A percentile compares a stretch with the other conserved stretches of the same genome.
Evolutionary conservation across 2,113 vertebrate genomes (phyloP).

Genomic region (Podarcis muralis): DNA sequence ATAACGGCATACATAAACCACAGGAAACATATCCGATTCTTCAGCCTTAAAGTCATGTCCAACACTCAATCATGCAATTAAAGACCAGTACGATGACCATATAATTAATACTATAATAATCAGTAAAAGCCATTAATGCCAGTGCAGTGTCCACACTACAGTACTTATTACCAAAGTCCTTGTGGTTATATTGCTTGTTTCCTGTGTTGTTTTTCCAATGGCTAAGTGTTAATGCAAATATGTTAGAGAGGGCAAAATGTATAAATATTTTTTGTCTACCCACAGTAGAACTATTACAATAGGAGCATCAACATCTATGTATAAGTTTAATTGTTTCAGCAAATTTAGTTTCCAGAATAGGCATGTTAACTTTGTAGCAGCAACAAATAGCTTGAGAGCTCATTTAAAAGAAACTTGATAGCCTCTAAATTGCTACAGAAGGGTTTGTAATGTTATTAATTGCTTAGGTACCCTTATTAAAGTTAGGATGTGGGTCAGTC

Average conservation of each 20-base stretch:
- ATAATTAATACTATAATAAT: too few species aligned
- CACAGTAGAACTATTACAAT: background rate
- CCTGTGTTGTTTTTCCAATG: background rate
- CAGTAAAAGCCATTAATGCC: background rate
- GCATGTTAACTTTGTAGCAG: background rate
- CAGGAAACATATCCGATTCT: background rate
- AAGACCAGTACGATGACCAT: background rate
- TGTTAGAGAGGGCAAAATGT: background rate
- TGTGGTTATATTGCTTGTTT: fast-evolving
- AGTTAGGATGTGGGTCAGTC: background rate
- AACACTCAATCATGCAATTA: background rate
- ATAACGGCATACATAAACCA: background rate
- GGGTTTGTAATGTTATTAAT: background rate
- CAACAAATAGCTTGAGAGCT: background rate
- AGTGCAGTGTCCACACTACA: background rate
- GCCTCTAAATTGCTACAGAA: background rate
- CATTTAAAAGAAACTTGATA: background rate
- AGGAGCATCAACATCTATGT: background rate
- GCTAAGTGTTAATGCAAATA: background rate
- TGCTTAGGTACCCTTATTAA: background rate
- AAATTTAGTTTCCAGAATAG: background rate
- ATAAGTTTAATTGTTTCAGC: background rate
- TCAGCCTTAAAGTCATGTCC: background rate
- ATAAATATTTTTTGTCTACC: background rate
- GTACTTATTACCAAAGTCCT: background rate